phyloP scores from a whole-genome alignment of 2,113 vertebrate genomes.

The Mirounga angustirostris region DNA sequence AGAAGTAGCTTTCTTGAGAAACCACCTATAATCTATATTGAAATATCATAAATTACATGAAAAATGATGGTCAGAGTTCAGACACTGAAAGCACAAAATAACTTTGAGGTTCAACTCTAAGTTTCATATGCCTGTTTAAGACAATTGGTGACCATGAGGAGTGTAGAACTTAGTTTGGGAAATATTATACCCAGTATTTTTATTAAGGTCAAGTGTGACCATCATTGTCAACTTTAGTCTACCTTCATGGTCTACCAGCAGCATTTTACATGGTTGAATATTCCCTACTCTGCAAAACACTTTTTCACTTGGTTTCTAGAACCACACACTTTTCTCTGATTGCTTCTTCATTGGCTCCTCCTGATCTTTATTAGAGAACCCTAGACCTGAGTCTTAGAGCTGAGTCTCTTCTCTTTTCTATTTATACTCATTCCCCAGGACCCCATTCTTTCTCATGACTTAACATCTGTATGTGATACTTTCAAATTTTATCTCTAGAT shows the following conservation, averaged over 20 bases:
- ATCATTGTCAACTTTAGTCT: neutral
- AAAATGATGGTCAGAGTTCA: neutral
- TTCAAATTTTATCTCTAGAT: neutral
- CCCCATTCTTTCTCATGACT: neutral
- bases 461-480: neutral
- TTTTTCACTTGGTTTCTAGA: neutral
- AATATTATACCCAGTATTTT: neutral
- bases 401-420: neutral
- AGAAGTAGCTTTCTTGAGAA: constrained; percentile 16
- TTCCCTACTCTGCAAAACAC: neutral
- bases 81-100: neutral
- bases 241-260: neutral
- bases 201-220: neutral
- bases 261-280: neutral
- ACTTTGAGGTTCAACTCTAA: neutral
- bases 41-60: neutral
- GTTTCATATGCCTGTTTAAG: neutral
- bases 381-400: neutral
- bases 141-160: neutral
- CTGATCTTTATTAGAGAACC: neutral
- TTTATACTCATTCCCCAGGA: neutral
- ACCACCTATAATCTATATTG: neutral
- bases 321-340: neutral
- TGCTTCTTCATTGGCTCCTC: neutral
- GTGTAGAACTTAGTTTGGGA: neutral